These are phyloP conservation scores for Drosophila bocki DNA, from an alignment of 1,140 invertebrate species.

Conservation along the genomic window DNA sequence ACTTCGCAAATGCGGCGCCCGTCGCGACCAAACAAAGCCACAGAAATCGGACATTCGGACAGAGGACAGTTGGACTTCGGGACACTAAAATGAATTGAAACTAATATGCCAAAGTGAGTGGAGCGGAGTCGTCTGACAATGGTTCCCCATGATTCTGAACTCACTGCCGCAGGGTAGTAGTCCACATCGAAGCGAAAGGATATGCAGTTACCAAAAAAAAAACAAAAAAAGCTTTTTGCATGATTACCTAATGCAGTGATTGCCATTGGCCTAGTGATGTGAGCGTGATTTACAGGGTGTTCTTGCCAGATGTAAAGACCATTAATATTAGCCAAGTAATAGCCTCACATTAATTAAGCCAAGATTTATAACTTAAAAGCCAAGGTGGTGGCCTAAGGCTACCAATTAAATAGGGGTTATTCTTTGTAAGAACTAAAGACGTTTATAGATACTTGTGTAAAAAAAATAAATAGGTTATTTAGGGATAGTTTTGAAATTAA, in stretches of 20 bases:
- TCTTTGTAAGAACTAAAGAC: not conserved
- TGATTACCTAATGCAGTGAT: conserved; percentile 67
- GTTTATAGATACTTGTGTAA: not conserved
- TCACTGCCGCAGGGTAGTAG: conserved; percentile 48
- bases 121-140: conserved; percentile 66
- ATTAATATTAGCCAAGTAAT: conserved; percentile 29
- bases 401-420: not conserved
- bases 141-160: conserved; percentile 70
- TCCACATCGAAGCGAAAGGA: conserved; percentile 63
- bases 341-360: conserved; percentile 10
- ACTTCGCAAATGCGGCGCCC: conserved; percentile 67
- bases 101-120: conserved; percentile 83
- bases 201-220: conserved; percentile 54
- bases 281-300: conserved; percentile 37
- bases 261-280: conserved; percentile 41
- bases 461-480: not conserved
- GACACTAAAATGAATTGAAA: conserved; percentile 83
- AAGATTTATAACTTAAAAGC: conserved; percentile 17
- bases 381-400: not conserved
- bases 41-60: conserved; percentile 58
- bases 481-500: no score
- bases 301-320: not conserved
- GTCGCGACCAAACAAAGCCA: conserved; percentile 75
- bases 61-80: conserved; percentile 30
- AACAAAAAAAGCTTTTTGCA: conserved; percentile 31